A percentile compares a stretch with the other conserved stretches of the same genome.
Conservation (phyloP, 2,113 vertebrate species). For the Panthera uncia region DNA sequence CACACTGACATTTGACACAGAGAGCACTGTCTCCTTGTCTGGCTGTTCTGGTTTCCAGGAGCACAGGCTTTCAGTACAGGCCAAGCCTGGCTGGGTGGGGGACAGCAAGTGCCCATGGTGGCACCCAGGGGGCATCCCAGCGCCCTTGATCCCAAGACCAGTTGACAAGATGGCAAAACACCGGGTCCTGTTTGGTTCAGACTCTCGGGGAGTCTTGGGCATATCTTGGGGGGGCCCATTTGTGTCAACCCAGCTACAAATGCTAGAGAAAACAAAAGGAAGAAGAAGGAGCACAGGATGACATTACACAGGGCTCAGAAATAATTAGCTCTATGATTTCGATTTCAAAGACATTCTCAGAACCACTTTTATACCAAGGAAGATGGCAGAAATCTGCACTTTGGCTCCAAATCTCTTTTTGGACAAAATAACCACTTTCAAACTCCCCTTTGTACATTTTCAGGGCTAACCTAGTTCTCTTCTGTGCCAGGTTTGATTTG, state of each 20-base stretch:
- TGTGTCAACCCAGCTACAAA: not conserved
- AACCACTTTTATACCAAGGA: not conserved
- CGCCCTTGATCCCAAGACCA: not conserved
- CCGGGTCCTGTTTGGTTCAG: not conserved
- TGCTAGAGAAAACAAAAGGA: not conserved
- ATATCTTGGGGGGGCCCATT: accelerated
- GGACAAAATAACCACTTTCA: not conserved
- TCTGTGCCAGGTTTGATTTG: not conserved
- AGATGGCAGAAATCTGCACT: not conserved
- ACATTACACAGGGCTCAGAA: not conserved
- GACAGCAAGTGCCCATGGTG: not conserved
- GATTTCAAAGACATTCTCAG: not conserved
- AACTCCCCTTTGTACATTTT: not conserved
- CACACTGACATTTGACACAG: not conserved
- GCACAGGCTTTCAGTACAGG: not conserved
- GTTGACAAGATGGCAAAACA: not conserved
- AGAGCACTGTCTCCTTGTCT: not conserved
- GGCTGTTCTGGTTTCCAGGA: not conserved
- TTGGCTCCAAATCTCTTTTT: not conserved
- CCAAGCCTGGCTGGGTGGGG: not conserved
- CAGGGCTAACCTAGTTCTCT: not conserved
- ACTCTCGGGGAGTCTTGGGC: not conserved
- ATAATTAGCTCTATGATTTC: not conserved
- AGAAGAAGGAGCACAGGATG: not conserved
- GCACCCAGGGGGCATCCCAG: no score